Conservation (phyloP, 2,113 vertebrate species). For the Chloropsis hardwickii region DNA sequence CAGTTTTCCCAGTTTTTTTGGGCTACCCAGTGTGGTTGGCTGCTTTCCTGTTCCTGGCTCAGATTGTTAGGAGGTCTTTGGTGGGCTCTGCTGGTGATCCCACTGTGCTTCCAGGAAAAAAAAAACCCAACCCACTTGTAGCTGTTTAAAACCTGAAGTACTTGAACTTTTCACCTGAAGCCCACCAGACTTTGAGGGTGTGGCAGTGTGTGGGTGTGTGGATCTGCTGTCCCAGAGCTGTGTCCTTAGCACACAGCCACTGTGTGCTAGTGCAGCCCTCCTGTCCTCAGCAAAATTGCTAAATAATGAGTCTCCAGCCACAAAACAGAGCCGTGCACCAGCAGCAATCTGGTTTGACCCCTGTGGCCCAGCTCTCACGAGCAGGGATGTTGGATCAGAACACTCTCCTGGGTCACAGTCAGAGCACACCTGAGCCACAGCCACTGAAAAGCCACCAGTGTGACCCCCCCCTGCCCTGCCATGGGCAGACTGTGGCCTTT, state of each 20-base stretch:
- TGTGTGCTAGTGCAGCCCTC: neutral
- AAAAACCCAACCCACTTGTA: neutral
- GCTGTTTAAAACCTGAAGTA: neutral
- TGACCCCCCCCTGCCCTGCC: neutral
- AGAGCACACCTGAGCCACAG: neutral
- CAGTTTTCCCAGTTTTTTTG: neutral
- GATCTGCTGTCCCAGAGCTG: neutral
- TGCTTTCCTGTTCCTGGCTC: neutral
- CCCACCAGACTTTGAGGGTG: neutral
- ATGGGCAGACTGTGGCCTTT: neutral
- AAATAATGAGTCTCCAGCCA: neutral
- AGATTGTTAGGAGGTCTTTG: neutral
- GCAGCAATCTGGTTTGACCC: neutral
- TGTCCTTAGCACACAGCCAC: neutral
- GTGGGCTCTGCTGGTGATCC: neutral
- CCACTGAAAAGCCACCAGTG: neutral
- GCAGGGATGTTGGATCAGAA: neutral
- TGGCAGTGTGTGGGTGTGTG: neutral
- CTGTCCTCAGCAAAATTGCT: neutral
- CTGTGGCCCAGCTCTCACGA: neutral
- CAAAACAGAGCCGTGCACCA: neutral
- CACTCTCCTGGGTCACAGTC: neutral
- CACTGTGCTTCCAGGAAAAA: neutral
- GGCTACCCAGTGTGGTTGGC: rapidly evolving
- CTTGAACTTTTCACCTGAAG: neutral